Evolutionary conservation across 35 echinoderm and acorn worm genomes (phyloP).

Genomic region (Apostichopus parvimensis): DNA sequence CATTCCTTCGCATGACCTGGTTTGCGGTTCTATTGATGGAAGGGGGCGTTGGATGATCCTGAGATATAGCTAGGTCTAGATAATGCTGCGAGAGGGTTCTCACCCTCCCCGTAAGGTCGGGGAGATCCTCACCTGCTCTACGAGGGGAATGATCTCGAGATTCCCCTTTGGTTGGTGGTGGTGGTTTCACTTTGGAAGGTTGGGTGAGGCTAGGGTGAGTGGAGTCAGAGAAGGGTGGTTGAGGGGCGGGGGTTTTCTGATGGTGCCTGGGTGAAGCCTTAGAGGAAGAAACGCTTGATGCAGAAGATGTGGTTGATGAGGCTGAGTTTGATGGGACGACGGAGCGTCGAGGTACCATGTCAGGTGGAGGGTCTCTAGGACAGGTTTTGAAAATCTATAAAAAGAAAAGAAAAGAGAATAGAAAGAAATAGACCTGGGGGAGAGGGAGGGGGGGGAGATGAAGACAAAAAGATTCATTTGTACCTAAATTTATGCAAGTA

Average conservation of each 20-base stretch:
- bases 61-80: constrained; percentile 43
- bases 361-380: constrained; percentile 71
- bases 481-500: not conserved
- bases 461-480: not conserved
- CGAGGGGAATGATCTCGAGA: constrained; percentile 77
- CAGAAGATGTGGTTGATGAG: constrained; percentile 72
- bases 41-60: not conserved
- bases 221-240: constrained; percentile 47
- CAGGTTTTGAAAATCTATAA: constrained; percentile 91
- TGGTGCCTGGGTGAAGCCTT: constrained; percentile 74
- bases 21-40: not conserved
- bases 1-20: constrained; percentile 11
- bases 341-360: constrained; percentile 39
- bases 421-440: too few relatives aligned
- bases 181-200: constrained; percentile 56
- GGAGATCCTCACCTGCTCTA: constrained; percentile 81
- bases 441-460: too few relatives aligned
- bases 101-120: constrained; percentile 31
- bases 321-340: constrained; percentile 64
- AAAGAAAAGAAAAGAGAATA: not conserved
- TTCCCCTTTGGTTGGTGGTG: constrained; percentile 48
- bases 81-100: constrained; percentile 46
- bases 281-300: constrained; percentile 70
- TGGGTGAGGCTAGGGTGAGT: constrained; percentile 30
- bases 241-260: constrained; percentile 63